Conservation (phyloP, 2,888 invertebrate genomes). For the Meta bourneti region DNA sequence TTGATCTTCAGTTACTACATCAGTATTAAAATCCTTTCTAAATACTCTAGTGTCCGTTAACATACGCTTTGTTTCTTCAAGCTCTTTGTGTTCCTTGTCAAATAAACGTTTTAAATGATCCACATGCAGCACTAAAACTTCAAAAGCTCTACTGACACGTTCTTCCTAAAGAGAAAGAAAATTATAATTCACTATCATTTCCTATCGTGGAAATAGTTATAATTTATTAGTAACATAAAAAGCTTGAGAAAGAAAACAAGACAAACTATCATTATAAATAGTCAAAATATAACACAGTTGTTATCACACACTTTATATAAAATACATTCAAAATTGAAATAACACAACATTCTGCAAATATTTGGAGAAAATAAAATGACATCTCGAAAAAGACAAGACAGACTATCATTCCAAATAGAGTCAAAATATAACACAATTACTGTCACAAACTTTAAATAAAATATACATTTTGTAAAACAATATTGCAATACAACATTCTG, state of each 20-base stretch:
- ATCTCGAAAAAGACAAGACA: no score
- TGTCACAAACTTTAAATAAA: no score
- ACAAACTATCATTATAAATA: not conserved
- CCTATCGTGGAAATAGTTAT: no score
- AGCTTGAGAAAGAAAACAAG: not conserved
- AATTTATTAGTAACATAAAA: no score
- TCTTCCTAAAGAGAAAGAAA: conserved; percentile 81
- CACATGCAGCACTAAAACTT: conserved; percentile 84
- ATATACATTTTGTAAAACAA: no score
- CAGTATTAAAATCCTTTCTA: conserved; percentile 43
- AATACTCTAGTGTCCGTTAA: conserved; percentile 69
- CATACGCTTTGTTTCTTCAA: conserved; percentile 83
- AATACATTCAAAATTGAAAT: not conserved
- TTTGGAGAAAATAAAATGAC: no score
- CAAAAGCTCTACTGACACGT: conserved; percentile 83
- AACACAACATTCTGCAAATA: no score
- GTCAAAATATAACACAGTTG: not conserved
- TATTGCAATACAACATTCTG: no score
- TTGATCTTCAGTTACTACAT: conserved; percentile 63
- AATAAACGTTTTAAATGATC: conserved; percentile 84
- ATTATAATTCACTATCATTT: no score
- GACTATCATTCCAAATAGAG: no score
- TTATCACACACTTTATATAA: not conserved
- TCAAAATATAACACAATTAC: no score
- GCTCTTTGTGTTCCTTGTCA: conserved; percentile 83